A percentile compares a stretch with the other conserved stretches of the same genome.
Evolutionary conservation across 2,113 vertebrate genomes (phyloP).

Genomic region (Phoxinus phoxinus): DNA sequence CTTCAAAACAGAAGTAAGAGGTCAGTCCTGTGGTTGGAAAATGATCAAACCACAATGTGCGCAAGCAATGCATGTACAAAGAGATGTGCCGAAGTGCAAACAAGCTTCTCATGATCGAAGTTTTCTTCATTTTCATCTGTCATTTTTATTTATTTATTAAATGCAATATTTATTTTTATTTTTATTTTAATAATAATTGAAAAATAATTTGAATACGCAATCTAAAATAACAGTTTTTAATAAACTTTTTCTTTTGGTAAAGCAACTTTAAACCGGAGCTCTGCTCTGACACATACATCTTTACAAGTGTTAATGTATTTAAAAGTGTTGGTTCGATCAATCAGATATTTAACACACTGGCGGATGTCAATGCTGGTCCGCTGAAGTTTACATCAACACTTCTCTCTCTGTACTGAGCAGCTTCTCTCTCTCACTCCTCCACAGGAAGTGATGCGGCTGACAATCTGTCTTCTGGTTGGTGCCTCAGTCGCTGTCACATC

Average conservation of each 20-base stretch:
- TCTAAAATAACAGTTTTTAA: no score
- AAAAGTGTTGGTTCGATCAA: neutral
- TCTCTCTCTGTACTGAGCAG: slow-evolving; percentile 17
- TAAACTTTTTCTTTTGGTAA: no score
- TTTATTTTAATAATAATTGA: neutral
- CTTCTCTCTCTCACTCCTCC: neutral
- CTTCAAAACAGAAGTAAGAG: slow-evolving; percentile 14
- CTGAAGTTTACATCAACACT: slow-evolving; percentile 7
- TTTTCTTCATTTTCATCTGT: neutral
- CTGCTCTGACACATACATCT: no score
- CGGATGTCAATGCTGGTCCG: neutral
- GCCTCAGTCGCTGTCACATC: neutral
- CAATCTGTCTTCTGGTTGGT: neutral
- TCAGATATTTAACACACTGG: neutral
- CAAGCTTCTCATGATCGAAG: neutral
- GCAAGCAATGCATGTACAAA: slow-evolving; percentile 1
- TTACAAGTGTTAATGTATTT: neutral
- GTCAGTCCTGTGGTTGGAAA: slow-evolving; percentile 26
- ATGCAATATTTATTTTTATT: no score
- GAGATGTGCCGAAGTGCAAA: no score
- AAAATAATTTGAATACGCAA: no score
- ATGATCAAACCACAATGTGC: slow-evolving; percentile 1
- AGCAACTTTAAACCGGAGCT: no score
- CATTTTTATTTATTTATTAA: no score
- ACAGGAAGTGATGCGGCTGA: slow-evolving; percentile 24